phyloP scores from a whole-genome alignment of 2,797 vertebrate genomes.

The Microctenopoma stevenorrisi region DNA sequence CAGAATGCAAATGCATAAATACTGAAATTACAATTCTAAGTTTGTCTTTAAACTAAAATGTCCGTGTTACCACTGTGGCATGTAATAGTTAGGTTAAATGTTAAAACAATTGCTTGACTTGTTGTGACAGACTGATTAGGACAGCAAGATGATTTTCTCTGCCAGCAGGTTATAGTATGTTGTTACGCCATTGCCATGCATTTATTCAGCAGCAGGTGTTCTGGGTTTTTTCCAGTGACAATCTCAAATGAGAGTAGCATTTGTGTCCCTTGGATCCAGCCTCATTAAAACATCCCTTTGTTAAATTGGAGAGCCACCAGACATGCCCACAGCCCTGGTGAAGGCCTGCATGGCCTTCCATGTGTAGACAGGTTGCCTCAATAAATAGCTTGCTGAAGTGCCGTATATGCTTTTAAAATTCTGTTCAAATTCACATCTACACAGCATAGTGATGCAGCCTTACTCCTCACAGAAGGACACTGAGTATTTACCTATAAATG shows the following conservation, averaged over 20 bases:
- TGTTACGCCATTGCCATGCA: slow-evolving; percentile 39
- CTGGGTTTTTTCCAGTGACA: slow-evolving; percentile 10
- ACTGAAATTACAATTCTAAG: slow-evolving; percentile 35
- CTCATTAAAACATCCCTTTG: slow-evolving; percentile 72
- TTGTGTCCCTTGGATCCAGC: slow-evolving; percentile 51
- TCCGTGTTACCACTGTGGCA: slow-evolving; percentile 2
- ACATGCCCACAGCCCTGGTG: slow-evolving; percentile 41
- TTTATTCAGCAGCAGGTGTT: slow-evolving; percentile 65
- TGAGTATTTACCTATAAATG: slow-evolving; percentile 19
- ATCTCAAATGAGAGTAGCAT: slow-evolving; percentile 52
- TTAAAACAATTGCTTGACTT: slow-evolving; percentile 19
- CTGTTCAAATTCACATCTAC: slow-evolving; percentile 37
- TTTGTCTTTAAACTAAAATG: slow-evolving; percentile 23
- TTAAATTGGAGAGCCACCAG: slow-evolving; percentile 54
- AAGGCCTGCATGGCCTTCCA: slow-evolving; percentile 45
- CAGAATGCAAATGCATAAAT: slow-evolving; percentile 35
- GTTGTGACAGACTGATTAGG: slow-evolving; percentile 19
- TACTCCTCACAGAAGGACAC: slow-evolving; percentile 16
- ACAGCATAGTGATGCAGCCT: slow-evolving; percentile 18
- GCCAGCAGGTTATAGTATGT: slow-evolving; percentile 3
- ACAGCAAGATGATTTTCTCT: slow-evolving; percentile 38
- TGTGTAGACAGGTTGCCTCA: slow-evolving; percentile 51
- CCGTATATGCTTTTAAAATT: slow-evolving; percentile 42
- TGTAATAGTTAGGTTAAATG: slow-evolving; percentile 12
- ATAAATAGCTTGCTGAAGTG: slow-evolving; percentile 43